Conservation (phyloP, 1,140 invertebrate species). For the Brachionus angularis region DNA sequence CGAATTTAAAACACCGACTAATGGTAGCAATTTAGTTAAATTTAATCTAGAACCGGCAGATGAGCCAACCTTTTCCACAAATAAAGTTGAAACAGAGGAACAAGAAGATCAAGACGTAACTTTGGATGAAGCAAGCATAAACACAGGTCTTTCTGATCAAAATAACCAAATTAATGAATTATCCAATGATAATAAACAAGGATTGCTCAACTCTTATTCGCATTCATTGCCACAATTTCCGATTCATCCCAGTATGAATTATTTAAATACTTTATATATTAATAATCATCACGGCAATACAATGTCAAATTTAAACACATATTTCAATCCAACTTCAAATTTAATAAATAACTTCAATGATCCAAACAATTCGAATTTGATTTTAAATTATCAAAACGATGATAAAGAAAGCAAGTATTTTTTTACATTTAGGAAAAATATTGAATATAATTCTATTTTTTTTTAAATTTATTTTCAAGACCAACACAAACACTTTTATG, state of each 20-base stretch:
- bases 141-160: conserved; percentile 1
- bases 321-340: not conserved
- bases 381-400: too few species aligned
- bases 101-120: conserved; percentile 30
- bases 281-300: not conserved
- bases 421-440: not conserved
- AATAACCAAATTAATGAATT: too few species aligned
- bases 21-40: conserved; percentile 7
- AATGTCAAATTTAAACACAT: conserved; percentile 4
- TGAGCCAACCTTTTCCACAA: too few species aligned
- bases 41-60: conserved; percentile 27
- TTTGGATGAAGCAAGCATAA: not conserved
- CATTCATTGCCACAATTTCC: conserved; percentile 43
- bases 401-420: conserved; percentile 42
- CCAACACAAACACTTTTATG: conserved; percentile 4
- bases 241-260: too few species aligned
- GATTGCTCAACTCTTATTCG: conserved; percentile 32
- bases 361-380: too few species aligned
- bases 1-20: conserved; percentile 16
- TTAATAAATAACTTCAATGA: not conserved
- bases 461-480: conserved; percentile 11
- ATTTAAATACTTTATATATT: too few species aligned
- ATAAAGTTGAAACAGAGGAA: conserved; percentile 3
- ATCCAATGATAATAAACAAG: conserved; percentile 9
- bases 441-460: not conserved